These are phyloP conservation scores for Agrochola litura DNA, from an alignment of 2,888 invertebrate species.

Conservation along the genomic window DNA sequence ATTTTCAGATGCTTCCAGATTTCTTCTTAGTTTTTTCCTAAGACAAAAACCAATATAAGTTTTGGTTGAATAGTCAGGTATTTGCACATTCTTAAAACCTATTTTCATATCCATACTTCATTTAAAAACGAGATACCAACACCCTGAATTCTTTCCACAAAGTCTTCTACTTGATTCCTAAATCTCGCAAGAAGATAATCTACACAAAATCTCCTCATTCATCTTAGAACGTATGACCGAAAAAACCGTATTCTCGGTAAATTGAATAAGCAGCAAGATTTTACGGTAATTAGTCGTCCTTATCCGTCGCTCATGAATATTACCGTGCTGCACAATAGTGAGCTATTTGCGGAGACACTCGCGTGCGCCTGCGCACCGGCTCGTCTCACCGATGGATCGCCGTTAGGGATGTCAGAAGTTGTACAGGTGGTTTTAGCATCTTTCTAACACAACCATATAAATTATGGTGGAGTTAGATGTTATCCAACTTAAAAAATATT, in stretches of 20 bases:
- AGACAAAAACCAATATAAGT: background rate
- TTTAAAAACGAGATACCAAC: background rate
- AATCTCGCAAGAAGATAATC: background rate
- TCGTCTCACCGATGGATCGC: background rate
- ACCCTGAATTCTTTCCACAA: background rate
- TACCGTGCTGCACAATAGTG: constrained; percentile 56
- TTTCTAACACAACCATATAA: background rate
- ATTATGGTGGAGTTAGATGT: background rate
- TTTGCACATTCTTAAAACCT: background rate
- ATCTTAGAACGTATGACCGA: constrained; percentile 2
- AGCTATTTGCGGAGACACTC: constrained; percentile 60
- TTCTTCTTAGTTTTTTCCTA: background rate
- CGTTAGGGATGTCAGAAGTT: constrained; percentile 36
- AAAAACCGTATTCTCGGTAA: constrained; percentile 23
- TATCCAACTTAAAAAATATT: background rate
- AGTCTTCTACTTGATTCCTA: background rate
- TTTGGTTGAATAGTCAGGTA: background rate
- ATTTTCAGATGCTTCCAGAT: background rate
- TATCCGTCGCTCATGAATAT: constrained; percentile 62
- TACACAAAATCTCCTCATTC: background rate
- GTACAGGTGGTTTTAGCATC: background rate
- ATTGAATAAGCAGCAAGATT: constrained; percentile 46
- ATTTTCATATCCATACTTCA: background rate
- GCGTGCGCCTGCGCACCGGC: constrained; percentile 56
- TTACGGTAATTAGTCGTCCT: constrained; percentile 60